phyloP scores from a whole-genome alignment of 2,888 invertebrate genomes.

The Dicranocentrus wangi region DNA sequence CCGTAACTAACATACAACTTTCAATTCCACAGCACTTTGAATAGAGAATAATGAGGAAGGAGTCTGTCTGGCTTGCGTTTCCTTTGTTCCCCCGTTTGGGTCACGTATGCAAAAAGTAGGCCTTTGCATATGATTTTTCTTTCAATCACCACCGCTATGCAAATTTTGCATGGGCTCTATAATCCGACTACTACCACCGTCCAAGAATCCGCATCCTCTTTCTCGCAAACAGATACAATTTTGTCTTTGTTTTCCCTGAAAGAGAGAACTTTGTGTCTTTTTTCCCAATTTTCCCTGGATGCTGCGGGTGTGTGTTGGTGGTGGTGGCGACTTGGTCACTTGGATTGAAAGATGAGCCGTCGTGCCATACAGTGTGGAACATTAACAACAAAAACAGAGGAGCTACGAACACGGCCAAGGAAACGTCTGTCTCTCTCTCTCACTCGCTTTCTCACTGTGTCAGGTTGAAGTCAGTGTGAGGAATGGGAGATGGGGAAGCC shows the following conservation, averaged over 20 bases:
- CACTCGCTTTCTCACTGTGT: slow-evolving; percentile 60
- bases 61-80: no score
- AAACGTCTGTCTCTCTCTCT: slow-evolving; percentile 49
- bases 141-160: neutral
- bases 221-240: no score
- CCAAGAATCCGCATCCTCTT: slow-evolving; percentile 6
- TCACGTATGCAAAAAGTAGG: slow-evolving; percentile 54
- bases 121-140: slow-evolving; percentile 55
- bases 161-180: no score
- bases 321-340: slow-evolving; percentile 55
- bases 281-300: no score
- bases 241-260: no score
- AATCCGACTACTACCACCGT: neutral
- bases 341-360: slow-evolving; percentile 56
- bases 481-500: slow-evolving; percentile 67
- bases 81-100: no score
- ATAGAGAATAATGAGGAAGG: no score
- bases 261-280: neutral
- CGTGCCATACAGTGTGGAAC: slow-evolving; percentile 64
- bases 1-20: no score
- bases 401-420: no score
- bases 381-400: slow-evolving; percentile 55
- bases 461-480: slow-evolving; percentile 68
- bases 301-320: no score
- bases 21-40: neutral